Percentiles rank a stretch among this genome's conserved stretches.
phyloP scores from a whole-genome alignment of 2,888 invertebrate genomes.

The Podabrus alpinus region DNA sequence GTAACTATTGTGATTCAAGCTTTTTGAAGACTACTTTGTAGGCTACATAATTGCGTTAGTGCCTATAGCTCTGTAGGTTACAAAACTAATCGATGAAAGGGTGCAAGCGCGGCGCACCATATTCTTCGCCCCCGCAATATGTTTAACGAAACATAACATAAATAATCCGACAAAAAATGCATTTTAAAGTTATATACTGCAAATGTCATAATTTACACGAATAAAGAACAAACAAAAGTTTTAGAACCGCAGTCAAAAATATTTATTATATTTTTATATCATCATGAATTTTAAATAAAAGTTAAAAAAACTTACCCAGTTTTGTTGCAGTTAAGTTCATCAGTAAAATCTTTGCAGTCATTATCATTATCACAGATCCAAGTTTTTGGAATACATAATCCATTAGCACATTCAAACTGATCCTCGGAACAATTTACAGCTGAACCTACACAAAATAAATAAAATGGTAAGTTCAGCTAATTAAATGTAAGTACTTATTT shows the following conservation, averaged over 20 bases:
- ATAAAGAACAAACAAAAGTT: not conserved
- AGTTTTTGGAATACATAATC: conserved; percentile 73
- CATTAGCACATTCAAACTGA: conserved; percentile 78
- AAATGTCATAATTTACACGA: not conserved
- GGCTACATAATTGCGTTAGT: not conserved
- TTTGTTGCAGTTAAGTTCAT: conserved; percentile 75
- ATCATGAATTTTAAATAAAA: not conserved
- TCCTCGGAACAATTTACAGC: conserved; percentile 68
- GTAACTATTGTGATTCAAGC: not conserved
- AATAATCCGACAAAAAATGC: conserved; percentile 5
- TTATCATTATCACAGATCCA: conserved; percentile 80
- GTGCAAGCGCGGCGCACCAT: conserved; percentile 18
- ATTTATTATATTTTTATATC: not conserved
- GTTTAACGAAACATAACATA: not conserved
- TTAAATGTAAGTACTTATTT: not conserved
- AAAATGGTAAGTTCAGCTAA: not conserved
- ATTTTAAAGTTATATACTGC: not conserved
- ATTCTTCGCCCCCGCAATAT: not conserved
- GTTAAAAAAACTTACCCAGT: conserved; percentile 59
- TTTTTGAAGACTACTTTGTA: not conserved
- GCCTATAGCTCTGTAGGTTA: conserved; percentile 10
- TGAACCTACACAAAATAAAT: conserved; percentile 44
- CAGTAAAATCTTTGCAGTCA: conserved; percentile 80
- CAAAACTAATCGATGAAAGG: conserved; percentile 17
- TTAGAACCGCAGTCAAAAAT: not conserved